A percentile compares a stretch with the other conserved stretches of the same genome.
Conservation (phyloP, 2,888 invertebrate genomes). For the Drosophila ustulata region DNA sequence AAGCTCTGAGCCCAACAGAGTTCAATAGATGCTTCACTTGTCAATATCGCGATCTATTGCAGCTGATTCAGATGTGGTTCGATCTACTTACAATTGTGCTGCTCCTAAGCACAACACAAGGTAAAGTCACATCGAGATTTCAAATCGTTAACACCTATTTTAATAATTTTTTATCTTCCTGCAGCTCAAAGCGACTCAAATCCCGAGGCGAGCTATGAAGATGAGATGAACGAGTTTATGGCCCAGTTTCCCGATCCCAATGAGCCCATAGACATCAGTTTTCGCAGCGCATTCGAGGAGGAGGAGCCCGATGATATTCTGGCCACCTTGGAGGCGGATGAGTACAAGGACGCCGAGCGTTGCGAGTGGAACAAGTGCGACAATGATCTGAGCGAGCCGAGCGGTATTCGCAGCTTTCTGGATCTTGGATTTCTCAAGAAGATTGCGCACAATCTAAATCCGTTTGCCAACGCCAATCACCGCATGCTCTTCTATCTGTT, state of each 20-base stretch:
- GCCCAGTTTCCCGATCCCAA: constrained; percentile 45
- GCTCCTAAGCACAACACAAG: constrained; percentile 20
- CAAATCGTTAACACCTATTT: background rate
- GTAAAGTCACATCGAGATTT: constrained; percentile 31
- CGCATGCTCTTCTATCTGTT: constrained; percentile 80
- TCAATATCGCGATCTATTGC: constrained; percentile 14
- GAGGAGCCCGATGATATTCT: constrained; percentile 45
- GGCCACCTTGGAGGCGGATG: constrained; percentile 60
- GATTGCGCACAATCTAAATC: constrained; percentile 74
- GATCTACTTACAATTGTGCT: constrained; percentile 31
- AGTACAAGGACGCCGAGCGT: constrained; percentile 65
- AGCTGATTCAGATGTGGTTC: constrained; percentile 44
- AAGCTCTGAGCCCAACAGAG: constrained; percentile 43
- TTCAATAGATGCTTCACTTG: constrained; percentile 41
- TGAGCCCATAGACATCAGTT: constrained; percentile 32
- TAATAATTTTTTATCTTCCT: background rate
- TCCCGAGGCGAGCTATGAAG: constrained; percentile 39
- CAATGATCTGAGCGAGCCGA: constrained; percentile 68
- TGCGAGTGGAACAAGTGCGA: constrained; percentile 77
- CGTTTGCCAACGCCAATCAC: constrained; percentile 58
- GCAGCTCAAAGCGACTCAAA: constrained; percentile 38
- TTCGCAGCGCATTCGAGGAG: constrained; percentile 45
- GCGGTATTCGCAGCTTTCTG: constrained; percentile 67
- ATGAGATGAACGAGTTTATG: constrained; percentile 65
- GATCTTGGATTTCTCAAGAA: constrained; percentile 75